Conservation (phyloP, 2,888 invertebrate species). For the Rhyacophila evoluta region DNA sequence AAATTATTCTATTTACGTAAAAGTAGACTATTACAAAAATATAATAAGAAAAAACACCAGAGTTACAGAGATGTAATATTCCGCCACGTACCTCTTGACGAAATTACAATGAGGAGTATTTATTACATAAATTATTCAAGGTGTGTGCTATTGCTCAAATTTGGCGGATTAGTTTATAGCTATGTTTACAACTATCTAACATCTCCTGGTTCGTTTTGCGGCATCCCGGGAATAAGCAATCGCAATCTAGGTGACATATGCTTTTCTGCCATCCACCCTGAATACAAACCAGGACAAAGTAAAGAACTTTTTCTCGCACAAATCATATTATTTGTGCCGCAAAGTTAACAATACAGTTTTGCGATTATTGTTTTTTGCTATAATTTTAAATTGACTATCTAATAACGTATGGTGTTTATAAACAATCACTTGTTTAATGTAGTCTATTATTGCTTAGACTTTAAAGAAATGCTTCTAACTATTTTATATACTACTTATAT, state of each 20-base stretch:
- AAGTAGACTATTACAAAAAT: too few relatives aligned
- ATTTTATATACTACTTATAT: too few relatives aligned
- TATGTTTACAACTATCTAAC: constrained; percentile 1
- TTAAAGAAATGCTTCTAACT: too few relatives aligned
- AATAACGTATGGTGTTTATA: too few relatives aligned
- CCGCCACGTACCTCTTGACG: background rate
- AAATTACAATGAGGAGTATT: background rate
- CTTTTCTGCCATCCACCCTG: constrained; percentile 18
- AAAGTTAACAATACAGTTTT: background rate
- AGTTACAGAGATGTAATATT: too few relatives aligned
- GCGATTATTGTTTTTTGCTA: background rate
- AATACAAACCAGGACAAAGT: constrained; percentile 36
- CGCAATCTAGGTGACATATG: constrained; percentile 34
- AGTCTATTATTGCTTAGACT: too few relatives aligned
- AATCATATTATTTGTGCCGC: constrained; percentile 7
- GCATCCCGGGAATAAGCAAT: constrained; percentile 29
- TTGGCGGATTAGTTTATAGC: constrained; percentile 9
- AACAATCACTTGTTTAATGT: too few relatives aligned
- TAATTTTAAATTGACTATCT: too few relatives aligned
- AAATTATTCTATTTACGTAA: too few relatives aligned
- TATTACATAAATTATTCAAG: background rate
- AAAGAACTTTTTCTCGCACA: background rate
- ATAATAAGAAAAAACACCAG: too few relatives aligned
- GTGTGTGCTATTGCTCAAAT: constrained; percentile 2
- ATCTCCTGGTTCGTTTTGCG: background rate